phyloP scores from a whole-genome alignment of 2,113 vertebrate species.

The Drymodes brunneopygia region DNA sequence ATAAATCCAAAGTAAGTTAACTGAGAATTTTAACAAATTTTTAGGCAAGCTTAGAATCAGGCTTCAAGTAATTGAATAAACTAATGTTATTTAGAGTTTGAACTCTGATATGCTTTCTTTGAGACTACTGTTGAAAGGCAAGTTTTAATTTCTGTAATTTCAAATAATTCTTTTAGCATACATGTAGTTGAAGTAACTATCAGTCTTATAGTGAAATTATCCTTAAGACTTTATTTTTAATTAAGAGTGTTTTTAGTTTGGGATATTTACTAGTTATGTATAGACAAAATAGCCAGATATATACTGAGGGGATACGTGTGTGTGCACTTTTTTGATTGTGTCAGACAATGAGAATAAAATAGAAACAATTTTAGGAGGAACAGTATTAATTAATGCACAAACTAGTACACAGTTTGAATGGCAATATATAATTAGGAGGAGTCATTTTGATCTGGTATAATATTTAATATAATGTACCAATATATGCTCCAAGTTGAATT shows the following conservation, averaged over 20 bases:
- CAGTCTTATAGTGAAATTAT: background rate
- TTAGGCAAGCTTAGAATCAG: background rate
- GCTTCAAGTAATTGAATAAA: background rate
- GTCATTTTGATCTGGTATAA: background rate
- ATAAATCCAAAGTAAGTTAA: background rate
- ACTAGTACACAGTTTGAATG: background rate
- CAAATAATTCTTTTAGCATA: background rate
- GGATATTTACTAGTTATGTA: background rate
- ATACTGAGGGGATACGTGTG: accelerated
- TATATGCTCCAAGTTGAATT: background rate
- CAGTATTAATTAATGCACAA: background rate
- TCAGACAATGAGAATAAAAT: background rate
- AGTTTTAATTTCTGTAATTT: background rate
- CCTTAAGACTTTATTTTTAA: background rate
- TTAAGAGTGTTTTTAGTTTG: background rate
- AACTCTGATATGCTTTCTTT: background rate
- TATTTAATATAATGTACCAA: background rate
- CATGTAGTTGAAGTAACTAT: background rate
- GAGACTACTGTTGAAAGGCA: background rate
- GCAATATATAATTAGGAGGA: background rate
- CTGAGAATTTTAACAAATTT: background rate
- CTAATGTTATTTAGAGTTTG: background rate
- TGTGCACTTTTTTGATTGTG: background rate
- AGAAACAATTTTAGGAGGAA: background rate
- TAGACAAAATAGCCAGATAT: background rate